phyloP scores from a whole-genome alignment of 2,888 invertebrate genomes.

The Cyclophora punctaria region DNA sequence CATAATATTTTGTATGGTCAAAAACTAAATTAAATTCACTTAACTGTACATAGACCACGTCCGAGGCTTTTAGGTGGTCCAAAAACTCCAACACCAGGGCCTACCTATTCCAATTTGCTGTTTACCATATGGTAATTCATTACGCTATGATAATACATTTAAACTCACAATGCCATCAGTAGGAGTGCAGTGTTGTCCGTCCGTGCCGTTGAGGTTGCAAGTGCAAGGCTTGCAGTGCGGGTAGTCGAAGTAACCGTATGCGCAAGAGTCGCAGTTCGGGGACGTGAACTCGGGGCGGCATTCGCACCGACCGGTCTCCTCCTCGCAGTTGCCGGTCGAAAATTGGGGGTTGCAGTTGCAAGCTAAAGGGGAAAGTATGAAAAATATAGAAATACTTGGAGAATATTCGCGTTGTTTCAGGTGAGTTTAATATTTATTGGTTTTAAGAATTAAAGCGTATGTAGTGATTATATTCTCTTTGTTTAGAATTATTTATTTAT shows the following conservation, averaged over 20 bases:
- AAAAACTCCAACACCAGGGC: no score
- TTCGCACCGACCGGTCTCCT: slow-evolving; percentile 91
- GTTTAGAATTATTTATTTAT: no score
- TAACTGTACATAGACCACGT: not conserved
- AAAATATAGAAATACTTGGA: no score
- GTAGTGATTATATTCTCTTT: no score
- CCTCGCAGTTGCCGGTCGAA: slow-evolving; percentile 95
- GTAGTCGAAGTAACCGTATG: slow-evolving; percentile 93
- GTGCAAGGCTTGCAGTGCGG: slow-evolving; percentile 95
- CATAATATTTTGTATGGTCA: no score
- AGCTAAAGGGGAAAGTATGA: slow-evolving; percentile 66
- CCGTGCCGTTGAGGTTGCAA: slow-evolving; percentile 93
- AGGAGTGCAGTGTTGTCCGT: slow-evolving; percentile 89
- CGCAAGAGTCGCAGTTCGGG: slow-evolving; percentile 88
- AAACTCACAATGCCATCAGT: slow-evolving; percentile 76
- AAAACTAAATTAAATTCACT: not conserved
- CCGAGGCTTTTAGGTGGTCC: no score
- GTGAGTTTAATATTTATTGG: no score
- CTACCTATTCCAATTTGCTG: no score
- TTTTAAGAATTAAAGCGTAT: no score
- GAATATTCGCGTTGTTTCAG: no score
- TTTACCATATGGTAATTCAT: no score
- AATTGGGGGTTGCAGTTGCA: slow-evolving; percentile 90
- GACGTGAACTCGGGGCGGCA: slow-evolving; percentile 87
- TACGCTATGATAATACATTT: not conserved